phyloP scores from a whole-genome alignment of 2,888 invertebrate species.

The Trichopria drosophilae region DNA sequence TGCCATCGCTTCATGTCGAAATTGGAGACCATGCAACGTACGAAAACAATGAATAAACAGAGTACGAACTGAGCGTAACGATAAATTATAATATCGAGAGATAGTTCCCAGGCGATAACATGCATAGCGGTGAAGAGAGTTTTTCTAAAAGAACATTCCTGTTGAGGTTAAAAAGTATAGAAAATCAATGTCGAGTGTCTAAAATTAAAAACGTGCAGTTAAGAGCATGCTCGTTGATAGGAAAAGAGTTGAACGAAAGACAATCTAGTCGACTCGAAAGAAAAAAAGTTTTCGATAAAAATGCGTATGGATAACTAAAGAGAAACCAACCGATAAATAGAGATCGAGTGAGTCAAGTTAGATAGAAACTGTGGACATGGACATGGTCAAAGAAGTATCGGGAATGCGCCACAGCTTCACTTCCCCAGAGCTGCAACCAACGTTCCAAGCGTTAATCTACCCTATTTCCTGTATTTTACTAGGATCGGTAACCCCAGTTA shows the following conservation, averaged over 20 bases:
- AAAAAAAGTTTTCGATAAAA: constrained; percentile 7
- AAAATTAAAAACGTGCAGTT: no score
- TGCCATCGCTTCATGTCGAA: constrained; percentile 53
- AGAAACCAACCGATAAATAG: constrained; percentile 37
- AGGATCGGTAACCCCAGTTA: constrained; percentile 13
- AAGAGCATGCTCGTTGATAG: no score
- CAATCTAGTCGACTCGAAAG: no score
- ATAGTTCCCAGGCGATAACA: no score
- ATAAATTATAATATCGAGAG: constrained; percentile 7
- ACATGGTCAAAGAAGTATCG: constrained; percentile 60
- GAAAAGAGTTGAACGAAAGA: no score
- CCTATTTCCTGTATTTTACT: constrained; percentile 19
- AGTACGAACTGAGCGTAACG: constrained; percentile 33
- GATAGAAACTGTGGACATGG: constrained; percentile 58
- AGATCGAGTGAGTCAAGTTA: constrained; percentile 50
- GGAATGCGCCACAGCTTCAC: constrained; percentile 68
- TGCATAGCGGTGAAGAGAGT: no score
- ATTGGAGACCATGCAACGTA: constrained; percentile 56
- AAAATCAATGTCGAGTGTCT: no score
- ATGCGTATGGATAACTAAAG: constrained; percentile 31
- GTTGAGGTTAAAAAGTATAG: no score
- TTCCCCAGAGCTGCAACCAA: constrained; percentile 72
- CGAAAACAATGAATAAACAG: constrained; percentile 53
- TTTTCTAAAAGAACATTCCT: no score
- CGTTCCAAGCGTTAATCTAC: constrained; percentile 49